Evolutionary conservation across 2,113 vertebrate species (phyloP).

Genomic region (Python bivittatus): DNA sequence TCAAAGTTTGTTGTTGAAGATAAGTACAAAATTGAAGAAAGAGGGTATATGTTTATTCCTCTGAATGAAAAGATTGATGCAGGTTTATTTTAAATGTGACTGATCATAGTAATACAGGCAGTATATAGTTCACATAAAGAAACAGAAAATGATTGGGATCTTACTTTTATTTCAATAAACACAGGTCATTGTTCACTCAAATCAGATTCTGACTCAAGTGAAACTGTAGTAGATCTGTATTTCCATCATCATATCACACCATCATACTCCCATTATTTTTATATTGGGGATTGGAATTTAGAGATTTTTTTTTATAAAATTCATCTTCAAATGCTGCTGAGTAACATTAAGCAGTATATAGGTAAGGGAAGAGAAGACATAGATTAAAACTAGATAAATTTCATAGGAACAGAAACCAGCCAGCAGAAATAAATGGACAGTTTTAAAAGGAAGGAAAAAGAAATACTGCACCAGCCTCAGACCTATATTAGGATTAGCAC

Average conservation of each 20-base stretch:
- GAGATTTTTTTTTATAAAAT: not conserved
- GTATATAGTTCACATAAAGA: not conserved
- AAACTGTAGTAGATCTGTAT: not conserved
- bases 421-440: not conserved
- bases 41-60: not conserved
- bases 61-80: not conserved
- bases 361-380: not conserved
- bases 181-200: not conserved
- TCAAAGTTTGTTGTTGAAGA: conserved; percentile 78
- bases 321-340: not conserved
- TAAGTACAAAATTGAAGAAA: conserved; percentile 71
- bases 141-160: not conserved
- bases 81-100: not conserved
- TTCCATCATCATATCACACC: not conserved
- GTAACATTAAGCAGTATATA: not conserved
- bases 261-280: not conserved
- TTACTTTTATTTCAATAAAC: not conserved
- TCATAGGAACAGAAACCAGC: not conserved
- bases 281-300: not conserved
- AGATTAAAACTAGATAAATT: not conserved
- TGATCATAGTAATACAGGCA: not conserved
- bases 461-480: not conserved
- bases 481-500: not conserved
- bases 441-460: not conserved
- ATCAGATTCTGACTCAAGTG: not conserved